Evolutionary conservation across 2,888 invertebrate genomes (phyloP), one percentile per base, ranked within the genome.

Genomic region (Caenorhabditis virilis): DNA sequence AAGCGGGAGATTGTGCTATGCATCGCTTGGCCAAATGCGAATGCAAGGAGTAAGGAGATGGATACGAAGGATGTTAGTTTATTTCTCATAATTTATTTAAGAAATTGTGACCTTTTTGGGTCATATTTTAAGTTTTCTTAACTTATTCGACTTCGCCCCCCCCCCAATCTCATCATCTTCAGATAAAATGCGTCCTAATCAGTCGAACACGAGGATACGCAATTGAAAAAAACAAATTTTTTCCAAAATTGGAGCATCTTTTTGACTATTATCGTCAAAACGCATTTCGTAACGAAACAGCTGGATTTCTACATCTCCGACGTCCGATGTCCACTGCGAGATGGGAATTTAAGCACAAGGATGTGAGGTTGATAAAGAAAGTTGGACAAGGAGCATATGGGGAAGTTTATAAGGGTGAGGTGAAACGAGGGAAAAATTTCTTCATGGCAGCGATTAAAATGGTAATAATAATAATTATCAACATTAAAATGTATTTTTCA

Each of bases 371-470:
- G 49, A n/a, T 47, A 11, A 66, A 66, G 22, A 66, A 66, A 35
- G 57, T 66, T 18, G 66, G 66, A 18, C 57, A 66, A 36, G 66
- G 66, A 26, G 61, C 57, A 2, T 66, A 60, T 39, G 66, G 66
- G 38, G 66, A 66, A 36, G 66, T 66, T 13, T 66, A 42, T 45
- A 57, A 57, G 36, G 61, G 66, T 22, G 62, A 47, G 20, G 42
- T 66, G 20, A 61, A 54, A 27, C 46, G 41, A 42, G 47, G 48
- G 26, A 30, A 30, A 13, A 62, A 58, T 46, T 39, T 45, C n/a
- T 53, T 61, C 3, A 51, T 57, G 27, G 66, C 38, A 16, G 66
- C 66, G 13, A 57, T 66, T 30, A 66, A 66, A 42, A 48, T 57
- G 30, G 30, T 30, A 30, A 30, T 9, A 30, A 30, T 6, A 30